Percentiles rank a stretch among this genome's conserved stretches.
Evolutionary conservation across 2,113 vertebrate species (phyloP).

Genomic region (Varanus salvator): DNA sequence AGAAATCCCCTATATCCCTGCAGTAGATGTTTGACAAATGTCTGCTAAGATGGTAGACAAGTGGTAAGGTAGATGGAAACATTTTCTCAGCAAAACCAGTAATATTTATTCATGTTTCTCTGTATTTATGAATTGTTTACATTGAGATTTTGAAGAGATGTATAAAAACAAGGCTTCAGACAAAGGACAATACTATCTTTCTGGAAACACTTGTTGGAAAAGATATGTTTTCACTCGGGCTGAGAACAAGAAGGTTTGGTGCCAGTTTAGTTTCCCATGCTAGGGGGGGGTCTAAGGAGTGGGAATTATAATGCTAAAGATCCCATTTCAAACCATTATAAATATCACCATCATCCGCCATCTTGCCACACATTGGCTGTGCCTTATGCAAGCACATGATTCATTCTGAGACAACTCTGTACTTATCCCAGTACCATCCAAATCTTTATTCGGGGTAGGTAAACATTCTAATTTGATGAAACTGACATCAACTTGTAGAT

Average conservation of each 20-base stretch:
- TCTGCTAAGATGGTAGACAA: neutral
- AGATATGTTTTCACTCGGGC: too few species aligned
- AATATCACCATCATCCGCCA: neutral
- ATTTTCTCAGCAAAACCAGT: neutral
- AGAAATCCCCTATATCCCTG: too few species aligned
- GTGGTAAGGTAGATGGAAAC: neutral
- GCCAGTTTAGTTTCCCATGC: too few species aligned
- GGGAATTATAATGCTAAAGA: too few species aligned
- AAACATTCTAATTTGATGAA: neutral
- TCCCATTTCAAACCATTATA: too few species aligned
- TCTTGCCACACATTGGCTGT: neutral
- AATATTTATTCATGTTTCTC: neutral
- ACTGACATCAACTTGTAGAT: neutral
- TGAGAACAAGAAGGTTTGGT: too few species aligned
- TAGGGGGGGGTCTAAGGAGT: too few species aligned
- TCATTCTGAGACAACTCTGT: neutral
- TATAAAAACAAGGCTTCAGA: too few species aligned
- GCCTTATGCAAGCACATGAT: neutral
- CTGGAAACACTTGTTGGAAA: too few species aligned
- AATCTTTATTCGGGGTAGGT: neutral
- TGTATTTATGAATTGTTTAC: neutral
- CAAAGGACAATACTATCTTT: too few species aligned
- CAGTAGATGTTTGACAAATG: neutral
- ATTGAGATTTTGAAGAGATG: neutral
- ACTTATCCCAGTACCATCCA: neutral